These are phyloP conservation scores for Chrysochloris asiatica DNA, from an alignment of 2,113 vertebrate species.

Conservation along the genomic window DNA sequence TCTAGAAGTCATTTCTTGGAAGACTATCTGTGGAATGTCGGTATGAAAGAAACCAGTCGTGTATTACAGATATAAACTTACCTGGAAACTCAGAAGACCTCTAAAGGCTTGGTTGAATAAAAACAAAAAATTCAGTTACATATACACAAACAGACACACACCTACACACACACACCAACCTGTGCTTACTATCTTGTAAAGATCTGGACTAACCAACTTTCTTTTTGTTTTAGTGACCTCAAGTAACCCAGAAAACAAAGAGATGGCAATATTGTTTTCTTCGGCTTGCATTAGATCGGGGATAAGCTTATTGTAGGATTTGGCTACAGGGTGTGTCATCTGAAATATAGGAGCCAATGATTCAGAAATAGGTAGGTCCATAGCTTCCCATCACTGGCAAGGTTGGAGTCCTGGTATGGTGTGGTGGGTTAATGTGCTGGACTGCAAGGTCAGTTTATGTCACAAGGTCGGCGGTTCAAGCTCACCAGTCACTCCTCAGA, in stretches of 20 bases:
- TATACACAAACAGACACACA: not conserved
- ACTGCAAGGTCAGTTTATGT: too few species aligned
- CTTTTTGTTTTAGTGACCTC: not conserved
- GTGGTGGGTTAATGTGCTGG: too few species aligned
- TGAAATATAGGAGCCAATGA: not conserved
- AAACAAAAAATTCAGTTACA: not conserved
- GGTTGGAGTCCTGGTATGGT: too few species aligned
- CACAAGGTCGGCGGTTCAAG: too few species aligned
- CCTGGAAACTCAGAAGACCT: constrained; percentile 59
- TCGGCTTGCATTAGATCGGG: not conserved
- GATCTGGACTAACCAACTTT: not conserved
- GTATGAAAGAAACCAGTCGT: not conserved
- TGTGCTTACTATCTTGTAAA: not conserved
- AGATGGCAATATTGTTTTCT: not conserved
- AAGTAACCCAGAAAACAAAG: not conserved
- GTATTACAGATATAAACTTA: constrained; percentile 60
- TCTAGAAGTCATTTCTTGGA: constrained; percentile 48
- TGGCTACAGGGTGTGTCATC: not conserved
- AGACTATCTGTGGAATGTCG: not conserved
- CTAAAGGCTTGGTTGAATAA: not conserved
- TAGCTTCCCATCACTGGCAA: too few species aligned
- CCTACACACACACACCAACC: not conserved
- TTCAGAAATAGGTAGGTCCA: too few species aligned
- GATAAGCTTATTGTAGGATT: not conserved
- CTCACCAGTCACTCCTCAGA: too few species aligned